Percentiles rank a stretch among this genome's conserved stretches.
Evolutionary conservation across 2,888 invertebrate genomes (phyloP).

Genomic region (Diaperis boleti): DNA sequence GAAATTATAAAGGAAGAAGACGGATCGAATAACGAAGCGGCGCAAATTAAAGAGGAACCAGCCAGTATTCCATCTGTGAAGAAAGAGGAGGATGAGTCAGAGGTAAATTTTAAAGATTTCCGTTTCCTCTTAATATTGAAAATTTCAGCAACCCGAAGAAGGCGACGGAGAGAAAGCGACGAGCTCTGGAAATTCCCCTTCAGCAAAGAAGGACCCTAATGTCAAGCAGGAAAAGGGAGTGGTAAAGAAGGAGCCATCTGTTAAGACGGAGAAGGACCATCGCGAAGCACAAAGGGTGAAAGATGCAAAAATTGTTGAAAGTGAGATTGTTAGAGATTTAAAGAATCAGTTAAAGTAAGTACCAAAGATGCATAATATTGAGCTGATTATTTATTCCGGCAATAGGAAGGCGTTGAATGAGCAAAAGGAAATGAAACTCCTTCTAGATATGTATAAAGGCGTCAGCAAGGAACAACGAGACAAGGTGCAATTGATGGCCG

Average conservation of each 20-base stretch:
- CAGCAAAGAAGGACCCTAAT: conserved; percentile 71
- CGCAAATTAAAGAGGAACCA: conserved; percentile 64
- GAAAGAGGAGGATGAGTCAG: conserved; percentile 66
- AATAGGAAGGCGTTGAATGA: conserved; percentile 90
- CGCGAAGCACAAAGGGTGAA: conserved; percentile 73
- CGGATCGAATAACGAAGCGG: conserved; percentile 58
- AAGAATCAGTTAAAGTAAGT: conserved; percentile 92
- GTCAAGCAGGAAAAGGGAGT: conserved; percentile 67
- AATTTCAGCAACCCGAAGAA: conserved; percentile 62
- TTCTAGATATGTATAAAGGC: conserved; percentile 98
- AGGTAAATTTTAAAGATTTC: too few species aligned
- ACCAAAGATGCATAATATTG: not conserved
- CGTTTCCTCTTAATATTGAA: conserved; percentile 1
- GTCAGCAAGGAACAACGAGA: conserved; percentile 96
- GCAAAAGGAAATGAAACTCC: conserved; percentile 93
- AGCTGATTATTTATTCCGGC: not conserved
- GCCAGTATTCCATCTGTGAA: conserved; percentile 58
- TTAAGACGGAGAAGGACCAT: conserved; percentile 74
- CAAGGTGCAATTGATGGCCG: conserved; percentile 96
- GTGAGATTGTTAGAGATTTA: conserved; percentile 87
- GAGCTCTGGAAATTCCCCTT: conserved; percentile 63
- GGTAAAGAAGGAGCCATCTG: conserved; percentile 74
- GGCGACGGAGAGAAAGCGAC: conserved; percentile 65
- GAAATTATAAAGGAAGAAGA: conserved; percentile 66
- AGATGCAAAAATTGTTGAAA: conserved; percentile 76